Base-by-base conservation (phyloP, 2,113 vertebrate species). In the Urocynchramus pylzowi region DNA sequence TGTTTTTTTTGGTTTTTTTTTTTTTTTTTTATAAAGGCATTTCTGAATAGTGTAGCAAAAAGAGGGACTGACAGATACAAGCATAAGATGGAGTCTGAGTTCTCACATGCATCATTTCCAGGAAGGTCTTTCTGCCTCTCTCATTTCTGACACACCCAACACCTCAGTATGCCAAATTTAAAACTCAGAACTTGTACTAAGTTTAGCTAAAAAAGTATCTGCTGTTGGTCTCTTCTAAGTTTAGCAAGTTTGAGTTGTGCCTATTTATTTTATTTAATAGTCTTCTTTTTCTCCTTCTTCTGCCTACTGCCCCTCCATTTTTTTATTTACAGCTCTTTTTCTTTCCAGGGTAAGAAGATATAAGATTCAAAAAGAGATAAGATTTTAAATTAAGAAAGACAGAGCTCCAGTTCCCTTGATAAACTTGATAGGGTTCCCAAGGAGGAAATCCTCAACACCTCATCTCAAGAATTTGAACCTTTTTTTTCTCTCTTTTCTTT, bases 91-190 rank as follows among this genome's bases (percentile, higher is more conserved):
- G 56, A 89, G 69, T 75, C 65, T 27, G 65, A 92, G 49, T 76
- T 95, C 77, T 84, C 74, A 69, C 50, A 91, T 85, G 74, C 84
- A 89, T 77, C 28, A 85, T 84, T 93, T 95, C 89, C 87, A 95
- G 77, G 74, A 95, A 94, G 81, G 70, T 85, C 70, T 68, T 94
- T 93, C 70, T 96, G 93, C 57, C 87, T 89, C 95, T 84, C 80
- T 87, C 70, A 82, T 84, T 96, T 95, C 69, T 94, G 94, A 96
- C 94, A 96, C 93, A 96, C 93, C 89, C 94, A 96, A 61, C 69
- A 93, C 61, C 69, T 94, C 73, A 45, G 56, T 60, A 75, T 45
- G 91, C 89, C 91, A 96, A 69, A 89, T 90, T 87, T 90, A 89
- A 92, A 92, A 93, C 71, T 93, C 93, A 95, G 88, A 88, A 77